Evolutionary conservation across 2,113 vertebrate species (phyloP).

Genomic region (Psilopogon haemacephalus): DNA sequence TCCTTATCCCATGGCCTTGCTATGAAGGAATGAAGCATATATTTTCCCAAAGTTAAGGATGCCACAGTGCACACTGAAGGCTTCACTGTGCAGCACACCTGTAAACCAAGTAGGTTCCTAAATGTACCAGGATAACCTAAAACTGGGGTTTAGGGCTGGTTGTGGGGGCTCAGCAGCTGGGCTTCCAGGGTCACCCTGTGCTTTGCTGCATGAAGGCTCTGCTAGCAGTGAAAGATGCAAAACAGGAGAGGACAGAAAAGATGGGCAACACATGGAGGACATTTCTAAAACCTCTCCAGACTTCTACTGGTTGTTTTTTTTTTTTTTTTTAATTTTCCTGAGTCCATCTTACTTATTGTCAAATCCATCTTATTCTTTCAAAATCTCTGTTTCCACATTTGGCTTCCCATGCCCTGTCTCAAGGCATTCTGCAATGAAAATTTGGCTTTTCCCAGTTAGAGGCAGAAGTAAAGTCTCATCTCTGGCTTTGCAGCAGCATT

Average conservation of each 20-base stretch:
- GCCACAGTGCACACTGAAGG: fast-evolving
- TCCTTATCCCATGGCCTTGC: neutral
- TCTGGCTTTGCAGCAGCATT: neutral
- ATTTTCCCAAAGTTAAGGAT: neutral
- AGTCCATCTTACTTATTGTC: neutral
- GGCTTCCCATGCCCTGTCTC: neutral
- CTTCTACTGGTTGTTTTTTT: too few species aligned
- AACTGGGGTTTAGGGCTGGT: neutral
- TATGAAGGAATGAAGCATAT: fast-evolving
- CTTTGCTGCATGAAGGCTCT: neutral
- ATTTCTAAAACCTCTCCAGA: neutral
- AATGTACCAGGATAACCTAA: neutral
- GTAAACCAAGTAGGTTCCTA: neutral
- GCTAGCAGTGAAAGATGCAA: neutral
- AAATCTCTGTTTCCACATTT: neutral
- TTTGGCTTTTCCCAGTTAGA: neutral
- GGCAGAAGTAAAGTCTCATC: neutral
- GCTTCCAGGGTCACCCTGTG: neutral
- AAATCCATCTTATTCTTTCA: neutral
- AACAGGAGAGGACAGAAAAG: neutral
- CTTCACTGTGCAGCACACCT: neutral
- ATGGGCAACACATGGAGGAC: fast-evolving
- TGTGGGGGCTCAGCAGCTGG: fast-evolving
- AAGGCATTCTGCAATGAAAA: neutral
- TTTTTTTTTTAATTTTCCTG: neutral